Evolutionary conservation across 2,888 invertebrate genomes (phyloP).

Genomic region (Tethea ocularis): DNA sequence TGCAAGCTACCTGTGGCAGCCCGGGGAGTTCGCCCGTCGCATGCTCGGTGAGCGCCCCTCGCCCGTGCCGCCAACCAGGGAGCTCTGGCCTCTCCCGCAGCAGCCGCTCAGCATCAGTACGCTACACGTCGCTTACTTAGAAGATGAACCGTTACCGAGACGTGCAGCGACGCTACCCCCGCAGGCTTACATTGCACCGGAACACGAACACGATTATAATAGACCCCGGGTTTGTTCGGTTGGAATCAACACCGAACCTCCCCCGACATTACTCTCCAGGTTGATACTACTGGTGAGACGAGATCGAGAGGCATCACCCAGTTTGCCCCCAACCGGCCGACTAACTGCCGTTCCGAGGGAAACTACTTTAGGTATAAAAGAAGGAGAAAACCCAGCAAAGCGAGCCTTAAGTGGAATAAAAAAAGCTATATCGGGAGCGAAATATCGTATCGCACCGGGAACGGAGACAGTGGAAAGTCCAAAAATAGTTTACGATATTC

Average conservation of each 20-base stretch:
- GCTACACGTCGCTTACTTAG: conserved; percentile 71
- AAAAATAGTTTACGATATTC: conserved; percentile 72
- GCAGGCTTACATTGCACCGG: conserved; percentile 55
- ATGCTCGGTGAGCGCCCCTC: conserved; percentile 76
- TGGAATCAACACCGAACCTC: conserved; percentile 76
- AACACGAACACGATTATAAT: conserved; percentile 44
- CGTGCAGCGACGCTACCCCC: conserved; percentile 65
- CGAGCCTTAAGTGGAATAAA: conserved; percentile 66
- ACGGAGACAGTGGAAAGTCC: conserved; percentile 69
- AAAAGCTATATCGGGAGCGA: conserved; percentile 67
- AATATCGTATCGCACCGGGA: conserved; percentile 68
- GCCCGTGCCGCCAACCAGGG: conserved; percentile 74
- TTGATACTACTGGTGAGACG: conserved; percentile 55
- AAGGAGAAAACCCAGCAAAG: conserved; percentile 57
- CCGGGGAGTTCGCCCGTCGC: conserved; percentile 75
- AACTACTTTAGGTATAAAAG: conserved; percentile 56
- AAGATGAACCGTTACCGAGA: conserved; percentile 62
- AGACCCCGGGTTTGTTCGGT: conserved; percentile 65
- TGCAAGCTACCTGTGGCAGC: conserved; percentile 78
- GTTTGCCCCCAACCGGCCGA: conserved; percentile 53
- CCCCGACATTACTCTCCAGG: conserved; percentile 55
- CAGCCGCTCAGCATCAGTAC: conserved; percentile 76
- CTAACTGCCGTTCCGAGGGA: conserved; percentile 64
- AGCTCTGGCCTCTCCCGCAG: conserved; percentile 70
- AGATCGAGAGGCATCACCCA: conserved; percentile 46